Base-by-base conservation (phyloP, 1,140 invertebrate species). In the Lucilia sericata region DNA sequence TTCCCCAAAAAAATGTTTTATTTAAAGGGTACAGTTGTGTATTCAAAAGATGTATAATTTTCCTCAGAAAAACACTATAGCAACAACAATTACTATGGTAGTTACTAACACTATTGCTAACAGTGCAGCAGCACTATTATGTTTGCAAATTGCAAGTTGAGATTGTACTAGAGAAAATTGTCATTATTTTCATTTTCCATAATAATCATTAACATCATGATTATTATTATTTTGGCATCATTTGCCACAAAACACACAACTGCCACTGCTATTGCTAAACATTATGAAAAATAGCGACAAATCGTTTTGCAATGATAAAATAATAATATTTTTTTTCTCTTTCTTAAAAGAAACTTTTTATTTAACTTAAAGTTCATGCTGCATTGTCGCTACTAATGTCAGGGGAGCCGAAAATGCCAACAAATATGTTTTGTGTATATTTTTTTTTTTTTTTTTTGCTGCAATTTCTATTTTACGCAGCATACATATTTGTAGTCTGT, bases 161-260 rank as follows among this genome's bases (percentile, higher is more conserved):
- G 47, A 80, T 78, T 78, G 42, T 80, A n/a, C 49, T 12, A 49
- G 42, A 42, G 42, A 42, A 42, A 42, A 42, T 42, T 42, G 42
- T 42, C 42, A 42, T 80, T 82, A 82, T 70, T 82, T 82, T 42
- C 14, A 82, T 82, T 65, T 19, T 55, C 34, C 21, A 82, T 82
- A 36, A 82, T 82, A 82, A 82, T 82, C 81, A 49, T 82, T 21
- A 82, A n/a, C 55, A 82, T 82, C 60, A 70, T 82, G 19, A 30
- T 30, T 30, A 30, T 30, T 30, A 70, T 82, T 82, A 65, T 60
- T 70, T 82, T 82, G 81, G 81, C 76, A 80, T 80, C 76, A 80
- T 80, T 80, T 80, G 76, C 76, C 76, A 80, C 42, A 21, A 80
- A 30, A 17, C n/a, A 76, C 36, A 13, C 9, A 19, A 34, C 75